Evolutionary conservation across 2,797 vertebrate genomes (phyloP).

Genomic region (Hyperoplus immaculatus): DNA sequence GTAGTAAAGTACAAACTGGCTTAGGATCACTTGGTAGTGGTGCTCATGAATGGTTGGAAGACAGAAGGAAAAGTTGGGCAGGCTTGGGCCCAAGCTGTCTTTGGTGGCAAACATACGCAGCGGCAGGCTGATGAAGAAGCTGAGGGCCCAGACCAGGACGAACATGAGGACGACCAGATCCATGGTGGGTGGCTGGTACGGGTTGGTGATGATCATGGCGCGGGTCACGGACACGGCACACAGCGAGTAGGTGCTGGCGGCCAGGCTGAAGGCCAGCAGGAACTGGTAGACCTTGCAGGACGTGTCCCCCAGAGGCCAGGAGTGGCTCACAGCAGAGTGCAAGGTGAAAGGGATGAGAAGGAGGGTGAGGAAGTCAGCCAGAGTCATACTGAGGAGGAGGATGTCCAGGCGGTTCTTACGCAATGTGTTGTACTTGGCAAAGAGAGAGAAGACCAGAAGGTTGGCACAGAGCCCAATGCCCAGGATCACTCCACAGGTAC

Average conservation of each 20-base stretch:
- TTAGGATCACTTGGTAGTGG: slow-evolving; percentile 84
- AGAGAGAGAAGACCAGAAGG: slow-evolving; percentile 85
- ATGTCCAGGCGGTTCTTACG: slow-evolving; percentile 85
- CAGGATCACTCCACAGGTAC: slow-evolving; percentile 84
- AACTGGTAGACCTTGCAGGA: slow-evolving; percentile 89
- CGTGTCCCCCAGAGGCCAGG: slow-evolving; percentile 82
- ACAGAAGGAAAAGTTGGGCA: slow-evolving; percentile 80
- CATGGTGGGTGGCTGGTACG: slow-evolving; percentile 79
- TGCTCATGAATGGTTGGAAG: slow-evolving; percentile 83
- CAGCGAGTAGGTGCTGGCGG: slow-evolving; percentile 86
- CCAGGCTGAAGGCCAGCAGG: slow-evolving; percentile 84
- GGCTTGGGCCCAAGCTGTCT: slow-evolving; percentile 65
- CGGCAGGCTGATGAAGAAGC: slow-evolving; percentile 84
- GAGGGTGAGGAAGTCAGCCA: slow-evolving; percentile 85
- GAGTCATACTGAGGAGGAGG: slow-evolving; percentile 86
- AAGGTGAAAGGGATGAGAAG: slow-evolving; percentile 86
- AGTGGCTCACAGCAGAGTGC: slow-evolving; percentile 78
- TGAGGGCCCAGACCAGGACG: slow-evolving; percentile 81
- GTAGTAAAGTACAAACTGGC: slow-evolving; percentile 85
- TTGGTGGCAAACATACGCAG: slow-evolving; percentile 82
- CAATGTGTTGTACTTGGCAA: slow-evolving; percentile 83
- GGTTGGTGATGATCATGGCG: slow-evolving; percentile 84
- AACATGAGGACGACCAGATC: slow-evolving; percentile 82
- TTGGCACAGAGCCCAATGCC: slow-evolving; percentile 84
- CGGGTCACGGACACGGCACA: slow-evolving; percentile 85